Evolutionary conservation across 1,140 invertebrate genomes (phyloP), one percentile per base, ranked within the genome.

Genomic region (Rhagoletis pomonella): DNA sequence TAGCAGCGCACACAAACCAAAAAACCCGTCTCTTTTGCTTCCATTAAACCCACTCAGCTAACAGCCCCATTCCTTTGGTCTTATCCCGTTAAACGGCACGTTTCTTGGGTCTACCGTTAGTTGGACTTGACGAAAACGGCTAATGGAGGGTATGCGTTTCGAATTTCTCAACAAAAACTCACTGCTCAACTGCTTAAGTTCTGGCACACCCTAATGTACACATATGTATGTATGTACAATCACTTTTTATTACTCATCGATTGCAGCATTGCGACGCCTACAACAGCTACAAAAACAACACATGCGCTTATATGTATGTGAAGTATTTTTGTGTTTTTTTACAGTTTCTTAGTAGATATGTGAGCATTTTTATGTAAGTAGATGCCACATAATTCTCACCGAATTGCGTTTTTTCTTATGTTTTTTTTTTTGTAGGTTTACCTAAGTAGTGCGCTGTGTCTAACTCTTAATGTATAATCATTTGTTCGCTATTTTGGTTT

Each of bases 301-400:
- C 14, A 73, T 44, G 17, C 67, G 5, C 0, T 17, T 73, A 47
- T 47, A n/a, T 17, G 3, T 17, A n/a, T 5, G 67, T 14, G 2
- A 17, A 47, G 17, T 73, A 73, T 1, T 10, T 17, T 4, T 1
- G 29, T 73, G 44, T 47, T 17, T 6, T 9, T 14, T 73, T 47
- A 17, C 10, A n/a, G 12, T 4, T 67, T 12, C 60, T 62, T 14
- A n/a, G n/a, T n/a, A n/a, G n/a, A n/a, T n/a, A n/a, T n/a, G n/a
- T n/a, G n/a, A n/a, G n/a, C n/a, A 62, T 62, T 4, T 62, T 12
- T 14, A 7, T 47, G 29, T 12, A 19, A 55, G 6, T 58, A n/a
- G n/a, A 55, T 81, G 73, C 73, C 73, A 81, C 73, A 81, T 5
- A 81, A 58, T 81, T 81, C 73, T 55, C 73, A 58, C n/a, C 73